phyloP scores from a whole-genome alignment of 2,113 vertebrate genomes.

The Vidua chalybeata region DNA sequence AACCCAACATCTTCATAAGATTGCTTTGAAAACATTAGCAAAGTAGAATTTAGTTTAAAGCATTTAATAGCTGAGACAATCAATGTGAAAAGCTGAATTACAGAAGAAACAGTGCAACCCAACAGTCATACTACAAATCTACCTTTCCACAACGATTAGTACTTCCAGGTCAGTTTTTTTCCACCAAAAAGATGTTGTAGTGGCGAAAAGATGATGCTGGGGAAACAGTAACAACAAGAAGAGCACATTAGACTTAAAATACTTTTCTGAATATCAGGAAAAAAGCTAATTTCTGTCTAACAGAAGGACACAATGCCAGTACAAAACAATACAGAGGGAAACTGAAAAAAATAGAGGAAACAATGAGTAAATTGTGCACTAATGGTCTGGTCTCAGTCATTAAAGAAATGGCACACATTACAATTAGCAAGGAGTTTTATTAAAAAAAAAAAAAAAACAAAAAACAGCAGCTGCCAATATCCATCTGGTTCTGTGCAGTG shows the following conservation, averaged over 20 bases:
- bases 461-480: background rate
- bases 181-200: slow-evolving; percentile 10
- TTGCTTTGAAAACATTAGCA: background rate
- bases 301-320: background rate
- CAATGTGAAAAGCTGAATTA: background rate
- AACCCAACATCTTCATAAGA: background rate
- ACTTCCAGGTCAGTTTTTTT: background rate
- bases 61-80: background rate
- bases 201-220: background rate
- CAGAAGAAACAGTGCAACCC: background rate
- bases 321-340: background rate
- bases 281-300: background rate
- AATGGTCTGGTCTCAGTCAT: background rate
- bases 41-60: background rate
- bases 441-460: background rate
- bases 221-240: background rate
- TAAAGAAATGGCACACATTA: background rate
- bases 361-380: background rate
- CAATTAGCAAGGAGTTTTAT: background rate
- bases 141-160: background rate
- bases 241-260: background rate
- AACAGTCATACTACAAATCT: background rate
- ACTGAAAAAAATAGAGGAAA: background rate
- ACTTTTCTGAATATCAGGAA: background rate
- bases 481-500: background rate